Evolutionary conservation across 2,797 vertebrate genomes (phyloP).

Genomic region (Squalus acanthias): DNA sequence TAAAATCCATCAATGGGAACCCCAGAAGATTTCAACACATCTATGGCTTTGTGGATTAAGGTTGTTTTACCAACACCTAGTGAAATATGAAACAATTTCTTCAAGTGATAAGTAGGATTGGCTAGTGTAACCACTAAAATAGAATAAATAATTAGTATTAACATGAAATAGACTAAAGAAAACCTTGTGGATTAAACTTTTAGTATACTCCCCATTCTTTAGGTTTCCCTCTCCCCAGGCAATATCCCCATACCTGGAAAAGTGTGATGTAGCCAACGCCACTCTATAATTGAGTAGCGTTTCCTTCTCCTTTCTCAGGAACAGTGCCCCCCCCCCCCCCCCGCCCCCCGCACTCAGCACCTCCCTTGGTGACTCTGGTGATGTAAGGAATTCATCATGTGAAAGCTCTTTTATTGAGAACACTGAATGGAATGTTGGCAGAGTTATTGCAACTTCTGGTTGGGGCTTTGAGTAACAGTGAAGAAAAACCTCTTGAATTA

Average conservation of each 20-base stretch:
- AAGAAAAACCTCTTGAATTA: neutral
- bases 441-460: neutral
- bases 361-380: neutral
- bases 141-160: neutral
- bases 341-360: neutral
- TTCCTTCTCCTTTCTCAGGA: neutral
- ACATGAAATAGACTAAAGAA: neutral
- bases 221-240: neutral
- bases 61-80: slow-evolving; percentile 93
- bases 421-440: neutral
- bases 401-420: slow-evolving; percentile 18
- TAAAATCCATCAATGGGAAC: slow-evolving; percentile 78
- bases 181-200: neutral
- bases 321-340: neutral
- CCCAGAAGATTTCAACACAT: slow-evolving; percentile 65
- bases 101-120: neutral
- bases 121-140: neutral
- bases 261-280: neutral
- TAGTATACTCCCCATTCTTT: neutral
- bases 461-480: neutral
- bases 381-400: neutral
- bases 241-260: neutral
- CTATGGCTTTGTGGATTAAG: slow-evolving; percentile 78
- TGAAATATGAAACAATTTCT: slow-evolving; percentile 39
- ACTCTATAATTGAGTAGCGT: neutral